Conservation (phyloP, 2,113 vertebrate genomes). For the Periophthalmus modestus region DNA sequence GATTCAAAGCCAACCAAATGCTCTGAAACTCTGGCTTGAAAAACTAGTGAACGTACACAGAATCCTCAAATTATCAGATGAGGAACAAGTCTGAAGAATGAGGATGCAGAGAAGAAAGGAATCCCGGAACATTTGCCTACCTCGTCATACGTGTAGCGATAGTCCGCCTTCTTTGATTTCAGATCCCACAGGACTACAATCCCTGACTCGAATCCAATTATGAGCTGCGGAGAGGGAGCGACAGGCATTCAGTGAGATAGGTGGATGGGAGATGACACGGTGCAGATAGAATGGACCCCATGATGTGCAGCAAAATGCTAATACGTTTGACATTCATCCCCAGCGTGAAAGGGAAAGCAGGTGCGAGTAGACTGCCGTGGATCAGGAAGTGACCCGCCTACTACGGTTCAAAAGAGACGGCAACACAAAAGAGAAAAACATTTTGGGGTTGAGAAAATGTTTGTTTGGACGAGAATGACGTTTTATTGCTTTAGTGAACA, state of each 20-base stretch:
- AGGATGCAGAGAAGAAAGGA: conserved; percentile 31
- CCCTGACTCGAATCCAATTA: conserved; percentile 98
- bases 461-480: conserved; percentile 2
- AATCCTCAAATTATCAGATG: conserved; percentile 31
- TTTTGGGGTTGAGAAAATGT: conserved; percentile 8
- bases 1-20: background rate
- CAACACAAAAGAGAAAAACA: conserved; percentile 7
- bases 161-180: conserved; percentile 98
- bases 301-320: conserved; percentile 37
- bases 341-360: conserved; percentile 48
- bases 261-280: conserved; percentile 46
- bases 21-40: background rate
- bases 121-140: conserved; percentile 72
- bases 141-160: conserved; percentile 98
- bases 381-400: conserved; percentile 27
- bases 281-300: conserved; percentile 45
- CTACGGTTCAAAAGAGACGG: conserved; percentile 21
- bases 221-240: conserved; percentile 83
- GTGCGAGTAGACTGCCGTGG: conserved; percentile 29
- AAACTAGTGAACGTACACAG: conserved; percentile 3
- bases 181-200: conserved; percentile 97
- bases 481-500: background rate
- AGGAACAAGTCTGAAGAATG: conserved; percentile 19
- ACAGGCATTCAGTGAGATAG: conserved; percentile 53
- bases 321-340: conserved; percentile 64